These are phyloP conservation scores for Cephus cinctus DNA, from an alignment of 1,140 invertebrate genomes.

Conservation along the genomic window DNA sequence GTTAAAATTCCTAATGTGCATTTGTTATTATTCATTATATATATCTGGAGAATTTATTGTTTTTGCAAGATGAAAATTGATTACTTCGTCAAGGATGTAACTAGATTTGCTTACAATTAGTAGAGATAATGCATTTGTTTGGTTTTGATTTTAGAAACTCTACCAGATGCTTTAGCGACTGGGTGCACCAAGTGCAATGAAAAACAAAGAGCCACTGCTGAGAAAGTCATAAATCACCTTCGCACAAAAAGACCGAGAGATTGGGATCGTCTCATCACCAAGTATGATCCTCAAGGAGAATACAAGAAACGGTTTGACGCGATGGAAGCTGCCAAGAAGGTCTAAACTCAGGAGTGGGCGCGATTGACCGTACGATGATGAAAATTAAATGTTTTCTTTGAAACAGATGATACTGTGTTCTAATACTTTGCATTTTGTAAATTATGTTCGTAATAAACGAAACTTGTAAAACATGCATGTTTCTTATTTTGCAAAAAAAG, in stretches of 20 bases:
- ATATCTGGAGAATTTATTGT: too few relatives aligned
- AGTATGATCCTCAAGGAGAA: constrained; percentile 52
- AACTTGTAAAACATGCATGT: too few relatives aligned
- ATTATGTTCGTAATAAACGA: too few relatives aligned
- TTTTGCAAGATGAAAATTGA: not conserved
- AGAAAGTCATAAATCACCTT: constrained; percentile 50
- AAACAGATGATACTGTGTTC: too few relatives aligned
- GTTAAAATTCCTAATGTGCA: too few relatives aligned
- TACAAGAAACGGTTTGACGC: constrained; percentile 42
- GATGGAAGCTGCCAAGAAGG: constrained; percentile 6
- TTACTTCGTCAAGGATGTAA: not conserved
- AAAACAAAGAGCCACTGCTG: constrained; percentile 45
- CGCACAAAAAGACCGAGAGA: constrained; percentile 41
- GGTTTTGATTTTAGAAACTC: constrained; percentile 36
- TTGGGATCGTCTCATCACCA: constrained; percentile 45
- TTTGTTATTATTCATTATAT: too few relatives aligned
- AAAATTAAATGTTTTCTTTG: too few relatives aligned
- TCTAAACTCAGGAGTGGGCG: constrained; percentile 7
- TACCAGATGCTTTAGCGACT: constrained; percentile 48
- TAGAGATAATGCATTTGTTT: too few relatives aligned
- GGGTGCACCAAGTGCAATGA: constrained; percentile 49
- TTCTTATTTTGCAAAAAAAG: too few relatives aligned
- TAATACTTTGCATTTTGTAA: too few relatives aligned
- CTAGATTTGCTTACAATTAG: constrained; percentile 3
- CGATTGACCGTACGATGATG: too few relatives aligned